Conservation (phyloP, 2,888 invertebrate genomes). For the Nomada lathburiana region DNA sequence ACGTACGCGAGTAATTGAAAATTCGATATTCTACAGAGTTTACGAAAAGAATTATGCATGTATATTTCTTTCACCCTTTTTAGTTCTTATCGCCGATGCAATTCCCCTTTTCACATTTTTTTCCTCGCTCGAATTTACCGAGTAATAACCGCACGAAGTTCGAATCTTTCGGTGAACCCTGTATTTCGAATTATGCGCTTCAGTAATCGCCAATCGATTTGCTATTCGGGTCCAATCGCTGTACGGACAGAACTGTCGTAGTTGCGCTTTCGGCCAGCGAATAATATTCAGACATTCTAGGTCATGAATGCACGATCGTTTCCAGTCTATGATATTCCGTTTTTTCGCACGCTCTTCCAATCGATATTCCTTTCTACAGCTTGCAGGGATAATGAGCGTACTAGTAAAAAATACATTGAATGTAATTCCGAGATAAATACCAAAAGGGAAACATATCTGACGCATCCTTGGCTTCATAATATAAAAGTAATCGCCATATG, state of each 20-base stretch:
- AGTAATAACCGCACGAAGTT: slow-evolving; percentile 25
- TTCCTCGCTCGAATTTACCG: slow-evolving; percentile 42
- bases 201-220: slow-evolving; percentile 69
- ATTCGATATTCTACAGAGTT: neutral
- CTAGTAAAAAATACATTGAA: neutral
- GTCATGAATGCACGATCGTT: slow-evolving; percentile 41
- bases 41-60: neutral
- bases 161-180: slow-evolving; percentile 54
- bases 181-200: slow-evolving; percentile 66
- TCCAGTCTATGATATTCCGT: slow-evolving; percentile 5
- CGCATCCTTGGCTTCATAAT: too few species aligned
- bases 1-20: neutral
- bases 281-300: slow-evolving; percentile 63
- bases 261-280: slow-evolving; percentile 53
- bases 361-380: slow-evolving; percentile 1
- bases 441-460: too few species aligned
- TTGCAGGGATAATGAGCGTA: neutral
- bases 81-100: neutral
- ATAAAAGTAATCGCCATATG: too few species aligned
- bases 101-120: slow-evolving; percentile 18
- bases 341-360: neutral
- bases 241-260: slow-evolving; percentile 48
- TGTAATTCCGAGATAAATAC: neutral
- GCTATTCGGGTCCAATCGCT: slow-evolving; percentile 64
- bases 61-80: neutral